Evolutionary conservation across 2,113 vertebrate species (phyloP).

Genomic region (Zosterops japonicus): DNA sequence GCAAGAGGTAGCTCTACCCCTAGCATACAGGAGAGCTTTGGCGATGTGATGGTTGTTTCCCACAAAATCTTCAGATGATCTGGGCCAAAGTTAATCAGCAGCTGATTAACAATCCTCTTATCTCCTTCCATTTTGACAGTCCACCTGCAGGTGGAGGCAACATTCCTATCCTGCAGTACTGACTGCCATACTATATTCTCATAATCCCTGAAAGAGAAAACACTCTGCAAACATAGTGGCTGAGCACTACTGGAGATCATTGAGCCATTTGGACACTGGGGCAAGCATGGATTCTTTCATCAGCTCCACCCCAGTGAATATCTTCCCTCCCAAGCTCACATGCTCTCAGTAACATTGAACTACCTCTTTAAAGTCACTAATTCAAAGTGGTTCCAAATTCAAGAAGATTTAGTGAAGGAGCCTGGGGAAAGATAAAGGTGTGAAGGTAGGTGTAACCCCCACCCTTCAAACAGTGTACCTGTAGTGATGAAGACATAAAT

Average conservation of each 20-base stretch:
- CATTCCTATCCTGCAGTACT: neutral
- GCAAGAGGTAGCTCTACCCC: neutral
- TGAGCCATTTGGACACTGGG: neutral
- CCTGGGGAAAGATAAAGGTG: neutral
- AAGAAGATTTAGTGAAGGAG: neutral
- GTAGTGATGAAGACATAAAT: neutral
- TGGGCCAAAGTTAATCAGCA: neutral
- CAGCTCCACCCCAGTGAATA: neutral
- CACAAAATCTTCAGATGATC: neutral
- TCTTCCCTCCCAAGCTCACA: neutral
- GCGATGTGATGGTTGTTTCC: neutral
- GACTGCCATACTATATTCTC: neutral
- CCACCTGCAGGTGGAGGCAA: neutral
- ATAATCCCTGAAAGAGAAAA: neutral
- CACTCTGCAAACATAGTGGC: neutral
- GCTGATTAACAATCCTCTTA: neutral
- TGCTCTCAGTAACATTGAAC: neutral
- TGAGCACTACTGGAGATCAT: neutral
- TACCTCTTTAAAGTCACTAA: neutral
- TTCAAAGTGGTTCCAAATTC: neutral
- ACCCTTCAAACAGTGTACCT: neutral
- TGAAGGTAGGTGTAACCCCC: neutral
- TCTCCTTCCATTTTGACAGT: neutral
- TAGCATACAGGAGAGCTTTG: neutral
- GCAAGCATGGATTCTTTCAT: neutral